phyloP scores from a whole-genome alignment of 2,113 vertebrate genomes.

The Misgurnus mizolepis region DNA sequence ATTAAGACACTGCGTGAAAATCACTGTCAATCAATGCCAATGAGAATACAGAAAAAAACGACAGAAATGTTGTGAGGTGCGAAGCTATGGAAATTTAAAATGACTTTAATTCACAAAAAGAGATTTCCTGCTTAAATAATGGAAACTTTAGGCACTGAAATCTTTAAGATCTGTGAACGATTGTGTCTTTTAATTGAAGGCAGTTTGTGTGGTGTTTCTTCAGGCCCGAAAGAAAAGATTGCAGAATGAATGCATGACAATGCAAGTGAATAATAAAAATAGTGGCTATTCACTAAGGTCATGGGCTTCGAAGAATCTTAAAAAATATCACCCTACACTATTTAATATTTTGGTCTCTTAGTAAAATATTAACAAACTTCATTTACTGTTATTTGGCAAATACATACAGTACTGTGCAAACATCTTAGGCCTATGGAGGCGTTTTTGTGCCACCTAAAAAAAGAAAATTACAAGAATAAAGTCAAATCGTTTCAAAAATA shows the following conservation, averaged over 20 bases:
- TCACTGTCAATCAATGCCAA: conserved; percentile 1
- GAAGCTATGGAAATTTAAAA: not conserved
- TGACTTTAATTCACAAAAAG: conserved; percentile 10
- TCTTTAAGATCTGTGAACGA: conserved; percentile 5
- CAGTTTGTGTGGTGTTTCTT: conserved; percentile 15
- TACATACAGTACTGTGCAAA: no score
- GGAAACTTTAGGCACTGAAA: conserved; percentile 38
- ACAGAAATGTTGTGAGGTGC: not conserved
- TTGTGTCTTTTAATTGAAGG: conserved; percentile 17
- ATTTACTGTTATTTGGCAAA: conserved; percentile 2
- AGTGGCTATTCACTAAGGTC: not conserved
- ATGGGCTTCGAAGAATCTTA: not conserved
- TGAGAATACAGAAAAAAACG: not conserved
- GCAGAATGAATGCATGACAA: no score
- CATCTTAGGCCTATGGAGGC: no score
- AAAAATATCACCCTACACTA: not conserved
- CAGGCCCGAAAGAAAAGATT: not conserved
- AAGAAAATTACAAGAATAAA: no score
- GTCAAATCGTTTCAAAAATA: no score
- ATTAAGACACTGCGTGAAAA: conserved; percentile 22
- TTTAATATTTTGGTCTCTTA: conserved; percentile 12
- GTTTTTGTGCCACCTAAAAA: no score
- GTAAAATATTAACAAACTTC: not conserved
- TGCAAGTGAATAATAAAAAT: no score
- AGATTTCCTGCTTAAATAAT: conserved; percentile 1